Evolutionary conservation across 2,797 vertebrate species (phyloP).

Genomic region (Anableps anableps): DNA sequence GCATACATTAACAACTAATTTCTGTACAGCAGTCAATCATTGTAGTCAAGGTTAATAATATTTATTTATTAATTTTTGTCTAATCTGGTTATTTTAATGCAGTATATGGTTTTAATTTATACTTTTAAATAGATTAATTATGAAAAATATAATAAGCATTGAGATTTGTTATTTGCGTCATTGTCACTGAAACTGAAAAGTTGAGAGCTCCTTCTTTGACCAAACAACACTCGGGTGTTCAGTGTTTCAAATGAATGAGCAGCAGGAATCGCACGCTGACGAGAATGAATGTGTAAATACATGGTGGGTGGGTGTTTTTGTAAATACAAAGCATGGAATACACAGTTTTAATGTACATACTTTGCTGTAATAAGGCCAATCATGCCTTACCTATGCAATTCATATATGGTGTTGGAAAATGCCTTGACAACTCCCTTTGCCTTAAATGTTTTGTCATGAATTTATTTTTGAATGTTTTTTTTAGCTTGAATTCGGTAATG

Average conservation of each 20-base stretch:
- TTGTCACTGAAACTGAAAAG: slow-evolving; percentile 69
- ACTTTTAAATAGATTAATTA: slow-evolving; percentile 42
- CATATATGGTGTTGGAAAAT: slow-evolving; percentile 75
- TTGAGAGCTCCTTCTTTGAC: slow-evolving; percentile 50
- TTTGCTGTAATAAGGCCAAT: slow-evolving; percentile 65
- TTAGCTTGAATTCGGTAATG: slow-evolving; percentile 51
- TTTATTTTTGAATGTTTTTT: slow-evolving; percentile 65
- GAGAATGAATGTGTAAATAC: slow-evolving; percentile 72
- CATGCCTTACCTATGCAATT: slow-evolving; percentile 86
- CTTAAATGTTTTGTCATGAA: slow-evolving; percentile 75
- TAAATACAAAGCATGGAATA: slow-evolving; percentile 63
- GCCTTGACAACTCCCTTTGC: slow-evolving; percentile 85
- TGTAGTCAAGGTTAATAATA: slow-evolving; percentile 19
- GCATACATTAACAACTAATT: slow-evolving; percentile 43
- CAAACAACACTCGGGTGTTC: slow-evolving; percentile 60
- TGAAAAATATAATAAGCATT: slow-evolving; percentile 28
- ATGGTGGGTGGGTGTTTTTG: slow-evolving; percentile 58
- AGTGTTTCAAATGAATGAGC: slow-evolving; percentile 30
- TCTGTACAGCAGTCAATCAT: slow-evolving; percentile 48
- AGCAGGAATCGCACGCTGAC: slow-evolving; percentile 32
- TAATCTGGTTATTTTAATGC: slow-evolving; percentile 49
- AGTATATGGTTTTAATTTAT: slow-evolving; percentile 47
- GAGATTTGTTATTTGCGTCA: slow-evolving; percentile 57
- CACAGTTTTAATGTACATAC: slow-evolving; percentile 71
- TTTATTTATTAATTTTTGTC: slow-evolving; percentile 43